Evolutionary conservation across 2,113 vertebrate genomes (phyloP), one percentile per base, ranked within the genome.

Genomic region (Leuciscus idus): DNA sequence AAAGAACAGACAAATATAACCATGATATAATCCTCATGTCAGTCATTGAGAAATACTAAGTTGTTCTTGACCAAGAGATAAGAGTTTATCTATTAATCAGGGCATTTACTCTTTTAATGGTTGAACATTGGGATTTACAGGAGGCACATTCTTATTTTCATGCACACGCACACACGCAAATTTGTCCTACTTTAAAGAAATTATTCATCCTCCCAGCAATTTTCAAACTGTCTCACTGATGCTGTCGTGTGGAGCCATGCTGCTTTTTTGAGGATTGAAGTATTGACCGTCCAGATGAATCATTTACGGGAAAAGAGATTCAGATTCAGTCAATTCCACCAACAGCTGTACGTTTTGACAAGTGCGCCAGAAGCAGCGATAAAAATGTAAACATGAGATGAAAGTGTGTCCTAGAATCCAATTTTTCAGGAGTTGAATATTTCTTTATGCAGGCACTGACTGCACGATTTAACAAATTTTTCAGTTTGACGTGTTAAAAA

Each of bases 331-430:
- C 76, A 64, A 88, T 90, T 61, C 28, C 10, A 64, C 61, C 62
- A 82, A 81, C 80, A 74, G 36, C 59, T 50, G 50, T 72, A 33
- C 21, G 36, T 87, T 89, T 86, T 78, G 85, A 88, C 73, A 88
- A 73, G 55, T 70, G 48, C 46, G 9, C 6, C 84, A 84, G 52
- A 78, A 55, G 59, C 50, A 61, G 8, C 57, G n/a, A 88, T 82
- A 88, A 88, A 52, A 85, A 90, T 83, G 66, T 64, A 88, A 87
- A 83, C 87, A 87, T 81, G 55, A 87, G 72, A 59, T 86, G 78
- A 79, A 82, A 66, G 62, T 64, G 6, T 82, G 62, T 48, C 15
- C 43, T 28, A 11, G 59, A 81, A n/a, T 64, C 13, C 59, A 68
- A 36, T 68, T 82, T 39, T 73, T 82, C 77, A 78, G 36, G 17